Base-by-base conservation (phyloP, 2,888 invertebrate genomes). In the Ophraella communa region DNA sequence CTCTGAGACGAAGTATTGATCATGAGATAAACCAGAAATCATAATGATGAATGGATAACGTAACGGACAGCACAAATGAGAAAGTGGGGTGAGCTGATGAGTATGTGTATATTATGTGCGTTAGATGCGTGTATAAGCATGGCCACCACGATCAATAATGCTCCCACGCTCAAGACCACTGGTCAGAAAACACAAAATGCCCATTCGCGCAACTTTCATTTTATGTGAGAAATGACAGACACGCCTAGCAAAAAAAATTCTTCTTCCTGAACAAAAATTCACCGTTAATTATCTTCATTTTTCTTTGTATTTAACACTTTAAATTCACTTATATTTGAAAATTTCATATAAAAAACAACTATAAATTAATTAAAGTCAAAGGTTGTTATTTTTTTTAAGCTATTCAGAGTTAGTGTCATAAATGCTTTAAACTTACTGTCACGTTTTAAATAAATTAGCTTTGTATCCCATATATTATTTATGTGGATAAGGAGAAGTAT, bases 101-200 rank as follows among this genome's bases (percentile, higher is more conserved):
- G 75, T 76, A 73, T 73, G 69, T 62, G 65, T 62, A 65, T 65
- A 62, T 65, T 73, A 73, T 76, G 73, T 74, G 72, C 73, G 76
- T 78, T 77, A 75, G 76, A 77, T 77, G 79, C 77, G 78, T 77
- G 79, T 79, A 75, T 76, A 74, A 74, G 75, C 73, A 73, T 73
- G 74, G 72, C 72, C 69, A 71, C 74, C 71, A 73, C 75, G 78
- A 82, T 82, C 82, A 82, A 82, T 82, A 82, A 77, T 78, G 78
- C 81, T 79, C 81, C 81, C 79, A 82, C 80, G 78, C 78, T 76
- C 67, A 79, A 80, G 81, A 81, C 81, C 81, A 82, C 78, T 81
- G 82, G 81, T 81, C 82, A 81, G 79, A 81, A 81, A 77, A 65
- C 65, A 61, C 57, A 62, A 65, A 76, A 72, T 73, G 77, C 71